Evolutionary conservation across 2,888 invertebrate genomes (phyloP).

Genomic region (Ditylenchus weischeri): DNA sequence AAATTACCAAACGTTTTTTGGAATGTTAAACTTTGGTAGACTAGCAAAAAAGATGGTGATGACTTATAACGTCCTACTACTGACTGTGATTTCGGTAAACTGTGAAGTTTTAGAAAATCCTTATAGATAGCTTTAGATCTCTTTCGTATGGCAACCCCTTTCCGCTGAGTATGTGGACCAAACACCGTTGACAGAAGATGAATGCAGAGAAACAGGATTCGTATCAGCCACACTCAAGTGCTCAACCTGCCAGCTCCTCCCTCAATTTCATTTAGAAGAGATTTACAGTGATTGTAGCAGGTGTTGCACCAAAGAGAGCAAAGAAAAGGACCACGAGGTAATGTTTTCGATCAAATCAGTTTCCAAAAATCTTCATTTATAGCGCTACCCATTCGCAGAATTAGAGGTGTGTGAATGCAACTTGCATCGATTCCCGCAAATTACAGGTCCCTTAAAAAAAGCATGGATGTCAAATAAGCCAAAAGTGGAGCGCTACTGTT

Average conservation of each 20-base stretch:
- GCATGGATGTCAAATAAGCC: too few species aligned
- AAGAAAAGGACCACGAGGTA: conserved; percentile 46
- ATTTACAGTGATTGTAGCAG: conserved; percentile 47
- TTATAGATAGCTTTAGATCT: too few species aligned
- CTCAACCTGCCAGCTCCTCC: conserved; percentile 40
- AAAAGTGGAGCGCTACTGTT: too few species aligned
- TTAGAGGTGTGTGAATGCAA: conserved; percentile 97
- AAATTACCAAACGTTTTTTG: too few species aligned
- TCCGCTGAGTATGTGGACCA: conserved; percentile 9
- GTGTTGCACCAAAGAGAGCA: conserved; percentile 51
- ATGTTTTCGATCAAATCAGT: not conserved
- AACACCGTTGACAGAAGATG: conserved; percentile 29
- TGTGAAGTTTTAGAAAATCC: too few species aligned
- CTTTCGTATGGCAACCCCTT: too few species aligned
- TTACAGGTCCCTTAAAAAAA: conserved; percentile 69
- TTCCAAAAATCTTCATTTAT: conserved; percentile 30
- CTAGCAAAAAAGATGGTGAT: too few species aligned
- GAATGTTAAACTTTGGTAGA: too few species aligned
- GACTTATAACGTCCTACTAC: too few species aligned
- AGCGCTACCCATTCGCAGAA: conserved; percentile 82
- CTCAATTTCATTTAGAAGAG: conserved; percentile 46
- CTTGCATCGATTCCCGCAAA: conserved; percentile 94
- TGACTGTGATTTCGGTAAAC: too few species aligned
- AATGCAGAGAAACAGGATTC: conserved; percentile 49
- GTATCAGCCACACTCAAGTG: conserved; percentile 46